Conservation (phyloP, 2,797 vertebrate genomes). For the Mus caroli region DNA sequence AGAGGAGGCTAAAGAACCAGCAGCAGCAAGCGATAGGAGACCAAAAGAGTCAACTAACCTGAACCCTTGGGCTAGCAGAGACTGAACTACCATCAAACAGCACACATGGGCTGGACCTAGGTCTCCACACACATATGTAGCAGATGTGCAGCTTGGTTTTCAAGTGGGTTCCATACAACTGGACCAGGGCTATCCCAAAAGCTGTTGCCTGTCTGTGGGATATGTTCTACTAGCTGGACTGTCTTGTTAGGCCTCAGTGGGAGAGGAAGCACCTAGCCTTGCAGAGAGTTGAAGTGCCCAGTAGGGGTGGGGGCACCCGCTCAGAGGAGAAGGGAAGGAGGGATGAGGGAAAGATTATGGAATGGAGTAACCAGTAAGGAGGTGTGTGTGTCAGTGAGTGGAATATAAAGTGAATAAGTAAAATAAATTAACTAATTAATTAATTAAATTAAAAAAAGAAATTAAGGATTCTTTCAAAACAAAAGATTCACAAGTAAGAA, state of each 20-base stretch:
- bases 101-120: neutral
- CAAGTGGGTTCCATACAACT: neutral
- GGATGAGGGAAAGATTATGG: neutral
- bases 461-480: slow-evolving; percentile 6
- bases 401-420: neutral
- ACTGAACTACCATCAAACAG: neutral
- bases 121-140: neutral
- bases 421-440: neutral
- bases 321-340: neutral
- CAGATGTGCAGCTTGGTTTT: neutral
- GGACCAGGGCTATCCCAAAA: neutral
- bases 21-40: neutral
- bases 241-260: neutral
- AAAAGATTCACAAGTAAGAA: slow-evolving; percentile 12
- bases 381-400: neutral
- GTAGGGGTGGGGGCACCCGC: neutral
- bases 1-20: neutral
- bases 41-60: neutral
- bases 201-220: neutral
- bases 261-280: neutral
- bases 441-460: neutral
- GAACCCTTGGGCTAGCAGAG: neutral
- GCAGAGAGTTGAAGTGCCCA: neutral
- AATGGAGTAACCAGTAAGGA: neutral
- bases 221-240: neutral